phyloP scores from a whole-genome alignment of 2,888 invertebrate species.

The Drosophila barbarae region DNA sequence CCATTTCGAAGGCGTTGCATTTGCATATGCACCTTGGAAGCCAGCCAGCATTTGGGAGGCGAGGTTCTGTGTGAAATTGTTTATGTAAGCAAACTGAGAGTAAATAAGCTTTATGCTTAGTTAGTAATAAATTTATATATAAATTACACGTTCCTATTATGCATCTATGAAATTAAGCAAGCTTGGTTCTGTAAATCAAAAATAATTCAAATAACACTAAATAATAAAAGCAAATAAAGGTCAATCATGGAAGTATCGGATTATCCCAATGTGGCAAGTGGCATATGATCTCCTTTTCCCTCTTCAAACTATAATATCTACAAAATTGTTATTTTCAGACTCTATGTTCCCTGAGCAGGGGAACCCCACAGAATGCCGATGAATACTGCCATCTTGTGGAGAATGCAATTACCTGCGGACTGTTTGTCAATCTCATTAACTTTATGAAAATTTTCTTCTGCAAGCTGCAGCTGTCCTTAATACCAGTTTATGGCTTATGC shows the following conservation, averaged over 20 bases:
- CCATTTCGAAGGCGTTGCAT: slow-evolving; percentile 56
- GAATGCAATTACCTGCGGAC: slow-evolving; percentile 5
- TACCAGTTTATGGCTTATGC: background rate
- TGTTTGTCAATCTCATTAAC: slow-evolving; percentile 10
- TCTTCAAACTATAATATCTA: no score
- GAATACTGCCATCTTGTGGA: slow-evolving; percentile 3
- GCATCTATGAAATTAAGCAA: no score
- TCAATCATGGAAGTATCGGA: slow-evolving; percentile 6
- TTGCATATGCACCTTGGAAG: slow-evolving; percentile 38
- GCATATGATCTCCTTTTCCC: background rate
- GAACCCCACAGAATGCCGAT: background rate
- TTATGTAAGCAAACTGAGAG: background rate
- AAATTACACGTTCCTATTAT: no score
- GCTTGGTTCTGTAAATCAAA: background rate
- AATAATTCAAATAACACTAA: background rate
- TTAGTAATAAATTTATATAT: background rate
- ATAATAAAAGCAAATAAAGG: background rate
- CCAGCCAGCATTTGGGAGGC: slow-evolving; percentile 21
- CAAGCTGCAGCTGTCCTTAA: background rate
- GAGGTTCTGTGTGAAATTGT: slow-evolving; percentile 16
- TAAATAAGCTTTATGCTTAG: background rate
- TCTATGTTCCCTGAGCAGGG: background rate
- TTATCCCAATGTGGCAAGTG: slow-evolving; percentile 21
- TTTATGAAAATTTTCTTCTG: slow-evolving; percentile 18
- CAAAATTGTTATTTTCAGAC: slow-evolving; percentile 3